These are phyloP conservation scores for Tetragonisca angustula DNA, from an alignment of 2,888 invertebrate species.

Conservation along the genomic window DNA sequence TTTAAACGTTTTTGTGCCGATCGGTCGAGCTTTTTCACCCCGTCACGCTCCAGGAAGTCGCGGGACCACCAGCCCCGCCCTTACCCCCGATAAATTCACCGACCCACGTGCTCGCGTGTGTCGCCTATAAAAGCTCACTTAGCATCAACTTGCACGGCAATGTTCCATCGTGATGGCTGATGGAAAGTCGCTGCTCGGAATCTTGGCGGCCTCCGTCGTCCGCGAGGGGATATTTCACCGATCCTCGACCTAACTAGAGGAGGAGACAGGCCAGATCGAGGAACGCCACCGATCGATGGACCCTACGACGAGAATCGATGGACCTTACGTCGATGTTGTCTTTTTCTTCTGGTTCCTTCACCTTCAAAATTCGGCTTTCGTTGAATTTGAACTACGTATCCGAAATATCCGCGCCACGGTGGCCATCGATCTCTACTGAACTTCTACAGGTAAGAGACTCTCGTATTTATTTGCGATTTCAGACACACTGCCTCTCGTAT, in stretches of 20 bases:
- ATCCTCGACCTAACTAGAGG: conserved; percentile 2
- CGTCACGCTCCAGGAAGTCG: conserved; percentile 54
- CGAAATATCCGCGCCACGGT: neutral
- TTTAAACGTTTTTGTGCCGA: conserved; percentile 35
- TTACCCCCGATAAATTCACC: conserved; percentile 74
- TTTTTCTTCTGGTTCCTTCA: neutral
- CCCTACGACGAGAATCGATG: neutral
- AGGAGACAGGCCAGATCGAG: neutral
- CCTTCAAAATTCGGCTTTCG: neutral
- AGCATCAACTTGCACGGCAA: conserved; percentile 75
- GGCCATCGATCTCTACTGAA: neutral
- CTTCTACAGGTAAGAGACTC: too few relatives aligned
- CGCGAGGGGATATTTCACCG: conserved; percentile 1
- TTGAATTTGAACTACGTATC: neutral
- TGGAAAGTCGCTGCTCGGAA: conserved; percentile 65
- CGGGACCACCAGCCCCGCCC: conserved; percentile 68
- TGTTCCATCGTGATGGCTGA: conserved; percentile 75
- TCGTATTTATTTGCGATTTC: too few relatives aligned
- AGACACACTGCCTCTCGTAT: too few relatives aligned
- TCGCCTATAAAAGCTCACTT: conserved; percentile 79
- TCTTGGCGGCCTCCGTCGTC: conserved; percentile 29
- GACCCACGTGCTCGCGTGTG: conserved; percentile 73
- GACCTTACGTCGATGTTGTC: neutral
- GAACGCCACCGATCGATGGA: conserved; percentile 1
- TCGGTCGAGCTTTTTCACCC: conserved; percentile 56